Conservation (phyloP, 2,888 invertebrate species). For the Brassicogethes aeneus region DNA sequence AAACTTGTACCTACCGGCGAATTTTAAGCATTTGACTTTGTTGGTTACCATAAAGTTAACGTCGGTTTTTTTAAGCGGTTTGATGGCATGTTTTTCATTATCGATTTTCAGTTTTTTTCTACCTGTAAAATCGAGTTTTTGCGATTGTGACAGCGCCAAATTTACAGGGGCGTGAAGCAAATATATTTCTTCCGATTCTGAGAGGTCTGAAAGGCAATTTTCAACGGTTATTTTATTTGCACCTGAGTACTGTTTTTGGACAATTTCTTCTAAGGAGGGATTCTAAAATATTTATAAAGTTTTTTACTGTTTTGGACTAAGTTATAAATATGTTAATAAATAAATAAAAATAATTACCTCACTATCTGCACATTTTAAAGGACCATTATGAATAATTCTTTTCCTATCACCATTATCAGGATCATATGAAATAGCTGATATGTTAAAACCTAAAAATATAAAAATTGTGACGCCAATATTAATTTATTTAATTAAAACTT, state of each 20-base stretch:
- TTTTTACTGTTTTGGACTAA: too few relatives aligned
- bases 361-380: neutral
- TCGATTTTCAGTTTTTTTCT: slow-evolving; percentile 20
- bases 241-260: neutral
- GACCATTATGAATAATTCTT: neutral
- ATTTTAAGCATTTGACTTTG: slow-evolving; percentile 15
- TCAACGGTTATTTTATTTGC: neutral
- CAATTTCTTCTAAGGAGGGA: neutral
- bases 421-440: too few relatives aligned
- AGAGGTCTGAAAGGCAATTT: slow-evolving; percentile 3
- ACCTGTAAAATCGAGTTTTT: slow-evolving; percentile 16
- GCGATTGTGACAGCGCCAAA: slow-evolving; percentile 17
- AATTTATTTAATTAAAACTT: too few relatives aligned
- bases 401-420: neutral
- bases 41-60: slow-evolving; percentile 12
- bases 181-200: slow-evolving; percentile 14
- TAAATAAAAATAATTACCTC: too few relatives aligned
- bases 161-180: slow-evolving; percentile 21
- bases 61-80: slow-evolving; percentile 14
- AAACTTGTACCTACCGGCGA: slow-evolving; percentile 18
- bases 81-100: slow-evolving; percentile 19
- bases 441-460: too few relatives aligned
- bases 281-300: too few relatives aligned
- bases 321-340: too few relatives aligned
- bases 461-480: too few relatives aligned